Evolutionary conservation across 2,113 vertebrate genomes (phyloP).

Genomic region (Hippoglossus stenolepis): DNA sequence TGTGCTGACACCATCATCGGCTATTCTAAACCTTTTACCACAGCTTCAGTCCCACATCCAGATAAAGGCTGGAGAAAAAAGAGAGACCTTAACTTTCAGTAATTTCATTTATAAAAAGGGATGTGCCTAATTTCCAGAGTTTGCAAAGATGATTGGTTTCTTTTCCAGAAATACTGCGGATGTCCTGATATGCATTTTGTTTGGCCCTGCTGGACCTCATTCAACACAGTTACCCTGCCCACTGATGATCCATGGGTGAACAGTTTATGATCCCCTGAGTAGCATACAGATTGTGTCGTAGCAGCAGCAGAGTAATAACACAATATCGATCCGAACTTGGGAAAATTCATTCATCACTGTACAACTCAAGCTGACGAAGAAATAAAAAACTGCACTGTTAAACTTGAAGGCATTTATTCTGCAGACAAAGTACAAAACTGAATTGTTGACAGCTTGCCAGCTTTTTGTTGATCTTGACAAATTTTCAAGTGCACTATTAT

Average conservation of each 20-base stretch:
- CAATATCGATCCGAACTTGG: conserved; percentile 64
- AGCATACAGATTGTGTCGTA: conserved; percentile 62
- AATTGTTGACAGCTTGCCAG: conserved; percentile 9
- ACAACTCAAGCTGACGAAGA: conserved; percentile 24
- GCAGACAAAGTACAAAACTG: background rate
- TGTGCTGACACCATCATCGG: conserved; percentile 78
- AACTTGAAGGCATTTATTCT: conserved; percentile 23
- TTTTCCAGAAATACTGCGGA: background rate
- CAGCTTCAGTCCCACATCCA: conserved; percentile 50
- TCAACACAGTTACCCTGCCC: conserved; percentile 32
- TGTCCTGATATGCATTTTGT: conserved; percentile 1
- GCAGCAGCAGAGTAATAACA: conserved; percentile 61
- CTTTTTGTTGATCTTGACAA: conserved; percentile 17
- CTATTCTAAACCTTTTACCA: conserved; percentile 71
- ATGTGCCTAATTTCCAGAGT: conserved; percentile 3
- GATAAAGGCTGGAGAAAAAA: conserved; percentile 21
- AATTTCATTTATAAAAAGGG: conserved; percentile 13
- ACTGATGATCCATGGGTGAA: conserved; percentile 52
- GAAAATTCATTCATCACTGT: conserved; percentile 58
- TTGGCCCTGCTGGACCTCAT: conserved; percentile 13
- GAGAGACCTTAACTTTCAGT: conserved; percentile 27
- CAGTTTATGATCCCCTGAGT: conserved; percentile 48
- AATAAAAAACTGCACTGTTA: conserved; percentile 20
- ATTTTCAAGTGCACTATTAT: background rate
- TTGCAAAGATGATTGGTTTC: background rate